phyloP scores from a whole-genome alignment of 2,797 vertebrate genomes.

The Chrysocyon brachyurus region DNA sequence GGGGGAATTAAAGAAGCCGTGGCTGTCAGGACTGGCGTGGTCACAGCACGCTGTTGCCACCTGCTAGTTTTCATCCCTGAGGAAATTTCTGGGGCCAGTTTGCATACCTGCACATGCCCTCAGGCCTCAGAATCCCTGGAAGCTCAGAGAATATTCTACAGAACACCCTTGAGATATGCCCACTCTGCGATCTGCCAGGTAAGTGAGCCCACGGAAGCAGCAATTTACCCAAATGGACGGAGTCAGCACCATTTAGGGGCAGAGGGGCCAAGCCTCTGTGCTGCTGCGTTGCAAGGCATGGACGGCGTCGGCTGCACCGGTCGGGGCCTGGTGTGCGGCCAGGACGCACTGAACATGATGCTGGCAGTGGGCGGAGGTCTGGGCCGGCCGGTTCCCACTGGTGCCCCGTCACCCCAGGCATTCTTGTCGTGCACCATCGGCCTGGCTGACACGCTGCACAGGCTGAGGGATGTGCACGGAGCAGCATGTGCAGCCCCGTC shows the following conservation, averaged over 20 bases:
- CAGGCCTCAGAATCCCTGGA: background rate
- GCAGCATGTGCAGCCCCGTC: background rate
- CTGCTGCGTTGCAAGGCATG: background rate
- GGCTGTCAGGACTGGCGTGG: accelerated
- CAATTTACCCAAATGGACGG: background rate
- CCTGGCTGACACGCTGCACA: conserved; percentile 26
- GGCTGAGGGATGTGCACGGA: background rate
- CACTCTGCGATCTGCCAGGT: background rate
- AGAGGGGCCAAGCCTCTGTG: background rate
- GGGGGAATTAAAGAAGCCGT: background rate
- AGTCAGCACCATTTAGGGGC: accelerated
- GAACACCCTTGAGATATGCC: background rate
- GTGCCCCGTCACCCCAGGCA: conserved; percentile 77
- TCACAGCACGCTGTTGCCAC: accelerated
- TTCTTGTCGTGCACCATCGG: background rate
- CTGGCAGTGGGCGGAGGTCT: conserved; percentile 36
- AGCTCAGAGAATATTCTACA: background rate
- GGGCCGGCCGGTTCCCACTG: background rate
- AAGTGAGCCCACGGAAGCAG: background rate
- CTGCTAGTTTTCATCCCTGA: accelerated
- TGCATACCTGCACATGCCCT: background rate
- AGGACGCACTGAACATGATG: background rate
- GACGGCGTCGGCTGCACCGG: conserved; percentile 48
- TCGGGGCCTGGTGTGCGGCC: accelerated
- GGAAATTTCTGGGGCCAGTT: background rate